Percentiles rank a stretch among this genome's conserved stretches.
phyloP scores from a whole-genome alignment of 2,888 invertebrate species.

The Rhagium mordax region DNA sequence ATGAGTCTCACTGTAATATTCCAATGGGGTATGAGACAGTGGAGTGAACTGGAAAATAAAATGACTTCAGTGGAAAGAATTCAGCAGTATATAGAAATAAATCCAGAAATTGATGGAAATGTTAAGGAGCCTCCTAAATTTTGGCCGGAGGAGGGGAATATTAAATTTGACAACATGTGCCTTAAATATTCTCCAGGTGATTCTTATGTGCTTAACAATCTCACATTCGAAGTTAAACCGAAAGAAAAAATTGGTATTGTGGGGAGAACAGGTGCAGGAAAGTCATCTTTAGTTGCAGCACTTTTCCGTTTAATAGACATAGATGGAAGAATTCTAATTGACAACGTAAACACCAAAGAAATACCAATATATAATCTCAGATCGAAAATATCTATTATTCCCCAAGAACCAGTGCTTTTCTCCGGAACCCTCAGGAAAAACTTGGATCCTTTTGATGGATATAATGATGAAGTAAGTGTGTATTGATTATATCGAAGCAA shows the following conservation, averaged over 20 bases:
- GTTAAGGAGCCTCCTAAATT: constrained; percentile 66
- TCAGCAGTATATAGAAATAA: constrained; percentile 83
- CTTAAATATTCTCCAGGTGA: constrained; percentile 76
- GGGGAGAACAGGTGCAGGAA: constrained; percentile 88
- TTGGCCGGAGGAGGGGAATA: constrained; percentile 75
- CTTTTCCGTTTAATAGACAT: constrained; percentile 86
- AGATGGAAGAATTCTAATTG: constrained; percentile 85
- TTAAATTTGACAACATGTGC: constrained; percentile 75
- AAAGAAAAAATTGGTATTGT: constrained; percentile 82
- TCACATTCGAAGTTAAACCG: constrained; percentile 76
- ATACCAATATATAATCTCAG: constrained; percentile 83
- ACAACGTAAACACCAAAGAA: constrained; percentile 78
- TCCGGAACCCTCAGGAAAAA: constrained; percentile 90
- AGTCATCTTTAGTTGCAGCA: constrained; percentile 82
- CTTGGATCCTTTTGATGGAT: constrained; percentile 90
- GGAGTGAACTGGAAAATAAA: constrained; percentile 75
- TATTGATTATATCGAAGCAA: no score
- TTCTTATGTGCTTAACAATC: constrained; percentile 78
- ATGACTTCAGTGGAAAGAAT: constrained; percentile 94
- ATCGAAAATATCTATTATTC: constrained; percentile 86
- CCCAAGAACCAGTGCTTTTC: constrained; percentile 89
- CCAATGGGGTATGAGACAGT: constrained; percentile 86
- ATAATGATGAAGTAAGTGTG: constrained; percentile 76
- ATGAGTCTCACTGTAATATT: constrained; percentile 73
- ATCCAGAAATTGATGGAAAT: constrained; percentile 70